These are phyloP conservation scores for Diarsia dahlii DNA, from an alignment of 2,888 invertebrate species.

Conservation along the genomic window DNA sequence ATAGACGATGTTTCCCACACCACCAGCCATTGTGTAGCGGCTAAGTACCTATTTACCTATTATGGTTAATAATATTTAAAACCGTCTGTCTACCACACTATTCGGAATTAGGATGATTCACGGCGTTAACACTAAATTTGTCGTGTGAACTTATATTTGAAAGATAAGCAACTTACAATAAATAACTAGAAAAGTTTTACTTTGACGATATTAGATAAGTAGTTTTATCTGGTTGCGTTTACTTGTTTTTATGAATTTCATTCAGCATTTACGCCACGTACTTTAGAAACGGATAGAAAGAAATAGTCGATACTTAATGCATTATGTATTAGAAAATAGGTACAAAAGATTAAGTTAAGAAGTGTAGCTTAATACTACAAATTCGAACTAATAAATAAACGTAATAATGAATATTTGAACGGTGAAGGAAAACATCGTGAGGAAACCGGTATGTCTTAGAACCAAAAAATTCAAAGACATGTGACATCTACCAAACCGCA, in stretches of 20 bases:
- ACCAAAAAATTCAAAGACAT: too few relatives aligned
- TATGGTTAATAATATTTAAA: too few relatives aligned
- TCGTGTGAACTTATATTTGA: conserved; percentile 49
- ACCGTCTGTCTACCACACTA: conserved; percentile 36
- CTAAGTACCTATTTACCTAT: conserved; percentile 44
- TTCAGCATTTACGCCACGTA: not conserved
- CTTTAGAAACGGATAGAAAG: not conserved
- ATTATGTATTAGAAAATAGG: not conserved
- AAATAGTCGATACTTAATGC: not conserved
- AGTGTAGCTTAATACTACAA: not conserved
- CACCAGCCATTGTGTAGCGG: conserved; percentile 54
- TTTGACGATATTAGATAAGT: not conserved
- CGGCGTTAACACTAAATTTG: conserved; percentile 22
- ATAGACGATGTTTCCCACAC: conserved; percentile 65
- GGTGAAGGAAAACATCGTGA: too few relatives aligned
- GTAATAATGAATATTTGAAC: not conserved
- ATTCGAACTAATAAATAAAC: not conserved
- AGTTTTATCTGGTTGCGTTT: not conserved
- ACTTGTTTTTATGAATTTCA: not conserved
- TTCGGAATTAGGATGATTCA: conserved; percentile 63
- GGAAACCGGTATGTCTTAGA: too few relatives aligned
- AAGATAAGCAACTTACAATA: not conserved
- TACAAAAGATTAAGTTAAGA: not conserved
- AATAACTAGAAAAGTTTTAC: not conserved
- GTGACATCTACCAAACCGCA: too few relatives aligned